These are phyloP conservation scores for Brachynemurus nebulosus DNA, from an alignment of 2,888 invertebrate species.

Conservation along the genomic window DNA sequence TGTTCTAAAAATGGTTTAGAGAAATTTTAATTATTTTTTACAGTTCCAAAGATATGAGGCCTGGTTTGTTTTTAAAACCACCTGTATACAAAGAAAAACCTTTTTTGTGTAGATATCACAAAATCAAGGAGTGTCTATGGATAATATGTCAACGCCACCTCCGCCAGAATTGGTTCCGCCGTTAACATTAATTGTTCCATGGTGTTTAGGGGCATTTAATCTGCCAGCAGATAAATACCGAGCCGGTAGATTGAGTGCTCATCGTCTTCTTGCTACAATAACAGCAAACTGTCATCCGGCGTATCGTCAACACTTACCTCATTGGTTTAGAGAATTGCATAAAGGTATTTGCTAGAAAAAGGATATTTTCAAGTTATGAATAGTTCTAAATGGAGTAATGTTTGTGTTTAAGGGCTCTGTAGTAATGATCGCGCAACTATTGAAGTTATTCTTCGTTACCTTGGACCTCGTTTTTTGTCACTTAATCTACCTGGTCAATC, in stretches of 20 bases:
- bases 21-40: no score
- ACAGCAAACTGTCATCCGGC: conserved; percentile 64
- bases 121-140: conserved; percentile 64
- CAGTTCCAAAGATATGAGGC: no score
- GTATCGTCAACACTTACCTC: conserved; percentile 57
- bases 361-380: background rate
- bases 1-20: no score
- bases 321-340: conserved; percentile 81
- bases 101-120: conserved; percentile 41
- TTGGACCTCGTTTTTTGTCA: conserved; percentile 76
- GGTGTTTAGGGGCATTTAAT: conserved; percentile 87
- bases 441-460: conserved; percentile 60
- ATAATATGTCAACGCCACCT: conserved; percentile 62
- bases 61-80: no score
- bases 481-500: conserved; percentile 80
- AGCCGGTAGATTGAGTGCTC: conserved; percentile 71
- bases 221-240: conserved; percentile 55
- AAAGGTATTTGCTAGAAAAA: conserved; percentile 36
- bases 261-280: conserved; percentile 76
- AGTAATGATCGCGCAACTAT: conserved; percentile 61
- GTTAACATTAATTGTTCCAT: conserved; percentile 75
- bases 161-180: conserved; percentile 70
- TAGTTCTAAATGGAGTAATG: conserved; percentile 2
- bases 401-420: conserved; percentile 35
- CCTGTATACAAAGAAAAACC: background rate